phyloP scores from a whole-genome alignment of 2,888 invertebrate genomes.

The Meganola albula region DNA sequence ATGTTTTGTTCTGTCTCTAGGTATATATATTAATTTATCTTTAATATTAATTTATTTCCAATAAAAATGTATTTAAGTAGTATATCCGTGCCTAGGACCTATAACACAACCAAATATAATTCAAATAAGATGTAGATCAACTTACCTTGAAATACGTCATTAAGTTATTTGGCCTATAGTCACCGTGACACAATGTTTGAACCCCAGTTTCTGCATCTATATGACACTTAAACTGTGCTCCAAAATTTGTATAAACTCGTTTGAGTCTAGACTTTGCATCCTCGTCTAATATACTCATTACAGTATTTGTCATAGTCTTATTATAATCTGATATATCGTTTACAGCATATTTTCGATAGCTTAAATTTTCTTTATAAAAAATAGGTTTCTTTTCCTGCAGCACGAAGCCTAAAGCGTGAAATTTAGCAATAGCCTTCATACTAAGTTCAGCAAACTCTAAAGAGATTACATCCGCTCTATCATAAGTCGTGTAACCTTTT shows the following conservation, averaged over 20 bases:
- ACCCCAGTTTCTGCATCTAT: slow-evolving; percentile 22
- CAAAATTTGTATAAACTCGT: slow-evolving; percentile 21
- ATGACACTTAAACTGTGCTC: slow-evolving; percentile 29
- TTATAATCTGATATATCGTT: slow-evolving; percentile 12
- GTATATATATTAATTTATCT: too few species aligned
- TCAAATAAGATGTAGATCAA: too few species aligned
- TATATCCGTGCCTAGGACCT: too few species aligned
- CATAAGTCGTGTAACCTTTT: slow-evolving; percentile 36
- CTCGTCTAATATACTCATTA: slow-evolving; percentile 25
- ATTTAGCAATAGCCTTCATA: slow-evolving; percentile 45
- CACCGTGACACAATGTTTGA: slow-evolving; percentile 46
- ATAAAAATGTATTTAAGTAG: too few species aligned
- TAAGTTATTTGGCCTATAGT: slow-evolving; percentile 52
- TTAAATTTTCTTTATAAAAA: slow-evolving; percentile 38
- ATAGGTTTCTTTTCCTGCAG: slow-evolving; percentile 33
- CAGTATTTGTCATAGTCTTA: slow-evolving; percentile 13
- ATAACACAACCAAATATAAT: too few species aligned
- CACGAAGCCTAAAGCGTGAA: slow-evolving; percentile 45
- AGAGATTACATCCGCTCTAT: slow-evolving; percentile 39
- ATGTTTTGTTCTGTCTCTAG: too few species aligned
- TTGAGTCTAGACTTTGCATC: slow-evolving; percentile 26
- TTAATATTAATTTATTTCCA: too few species aligned
- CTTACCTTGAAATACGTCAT: slow-evolving; percentile 44
- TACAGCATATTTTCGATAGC: slow-evolving; percentile 23
- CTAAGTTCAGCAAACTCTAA: slow-evolving; percentile 40